Conservation (phyloP, 2,888 invertebrate species). For the Atethmia centrago region DNA sequence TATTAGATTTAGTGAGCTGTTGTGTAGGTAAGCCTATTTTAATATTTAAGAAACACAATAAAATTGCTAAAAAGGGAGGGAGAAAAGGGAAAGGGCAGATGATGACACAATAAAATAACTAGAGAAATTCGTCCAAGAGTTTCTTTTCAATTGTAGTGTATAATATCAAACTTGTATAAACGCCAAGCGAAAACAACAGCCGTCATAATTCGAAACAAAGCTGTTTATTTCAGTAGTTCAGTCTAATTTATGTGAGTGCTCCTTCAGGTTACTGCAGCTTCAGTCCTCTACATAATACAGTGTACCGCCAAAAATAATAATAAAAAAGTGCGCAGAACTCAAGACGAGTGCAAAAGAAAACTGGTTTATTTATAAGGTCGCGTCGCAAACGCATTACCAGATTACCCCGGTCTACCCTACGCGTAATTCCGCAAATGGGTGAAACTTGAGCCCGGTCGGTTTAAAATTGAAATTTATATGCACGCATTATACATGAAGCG, state of each 20-base stretch:
- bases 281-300: constrained; percentile 53
- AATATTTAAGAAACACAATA: too few relatives aligned
- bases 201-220: constrained; percentile 44
- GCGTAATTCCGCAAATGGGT: constrained; percentile 88
- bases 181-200: constrained; percentile 19
- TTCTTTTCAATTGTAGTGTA: background rate
- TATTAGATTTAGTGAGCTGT: too few relatives aligned
- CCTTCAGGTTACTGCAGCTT: constrained; percentile 39
- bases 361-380: constrained; percentile 79
- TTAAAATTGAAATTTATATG: constrained; percentile 91
- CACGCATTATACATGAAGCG: constrained; percentile 88
- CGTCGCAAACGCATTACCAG: constrained; percentile 82
- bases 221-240: constrained; percentile 44
- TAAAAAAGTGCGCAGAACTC: constrained; percentile 50
- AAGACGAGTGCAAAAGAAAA: constrained; percentile 66
- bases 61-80: too few relatives aligned
- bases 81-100: too few relatives aligned
- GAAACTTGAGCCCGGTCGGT: constrained; percentile 86
- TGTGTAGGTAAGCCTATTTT: too few relatives aligned
- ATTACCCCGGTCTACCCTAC: constrained; percentile 73
- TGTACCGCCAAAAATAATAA: constrained; percentile 45
- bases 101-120: too few relatives aligned
- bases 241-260: constrained; percentile 58
- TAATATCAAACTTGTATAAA: constrained; percentile 31
- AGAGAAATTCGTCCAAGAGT: too few relatives aligned